Evolutionary conservation across 2,113 vertebrate species (phyloP).

Genomic region (Brienomyrus brachyistius): DNA sequence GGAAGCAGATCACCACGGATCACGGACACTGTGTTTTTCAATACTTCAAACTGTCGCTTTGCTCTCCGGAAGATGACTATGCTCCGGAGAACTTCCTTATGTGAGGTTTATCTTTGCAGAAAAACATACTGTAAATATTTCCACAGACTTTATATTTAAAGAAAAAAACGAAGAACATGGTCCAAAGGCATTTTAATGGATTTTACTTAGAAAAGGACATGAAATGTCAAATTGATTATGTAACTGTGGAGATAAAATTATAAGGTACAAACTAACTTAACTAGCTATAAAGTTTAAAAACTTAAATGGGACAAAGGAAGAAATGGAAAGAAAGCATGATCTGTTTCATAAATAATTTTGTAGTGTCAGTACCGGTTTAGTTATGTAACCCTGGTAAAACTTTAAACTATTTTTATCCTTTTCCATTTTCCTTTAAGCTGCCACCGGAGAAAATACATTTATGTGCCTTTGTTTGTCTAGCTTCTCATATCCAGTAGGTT

Average conservation of each 20-base stretch:
- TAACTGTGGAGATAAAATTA: not conserved
- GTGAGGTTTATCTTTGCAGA: not conserved
- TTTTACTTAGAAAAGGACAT: not conserved
- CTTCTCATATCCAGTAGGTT: not conserved
- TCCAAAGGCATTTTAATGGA: not conserved
- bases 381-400: not conserved
- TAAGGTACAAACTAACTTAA: not conserved
- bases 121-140: not conserved
- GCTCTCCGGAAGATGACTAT: not conserved
- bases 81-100: not conserved
- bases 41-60: slow-evolving; percentile 32
- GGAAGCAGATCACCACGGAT: slow-evolving; percentile 36
- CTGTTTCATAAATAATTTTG: not conserved
- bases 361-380: not conserved
- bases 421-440: not conserved
- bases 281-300: not conserved
- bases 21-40: not conserved
- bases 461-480: not conserved
- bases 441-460: too few relatives aligned
- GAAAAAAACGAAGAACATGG: not conserved
- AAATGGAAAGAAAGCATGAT: not conserved
- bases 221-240: not conserved
- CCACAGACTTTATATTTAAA: not conserved
- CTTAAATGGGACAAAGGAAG: not conserved
- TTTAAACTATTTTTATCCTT: not conserved